Percentiles rank a stretch among this genome's conserved stretches.
phyloP scores from a whole-genome alignment of 2,797 vertebrate genomes.

The Rhinogobio ventralis region DNA sequence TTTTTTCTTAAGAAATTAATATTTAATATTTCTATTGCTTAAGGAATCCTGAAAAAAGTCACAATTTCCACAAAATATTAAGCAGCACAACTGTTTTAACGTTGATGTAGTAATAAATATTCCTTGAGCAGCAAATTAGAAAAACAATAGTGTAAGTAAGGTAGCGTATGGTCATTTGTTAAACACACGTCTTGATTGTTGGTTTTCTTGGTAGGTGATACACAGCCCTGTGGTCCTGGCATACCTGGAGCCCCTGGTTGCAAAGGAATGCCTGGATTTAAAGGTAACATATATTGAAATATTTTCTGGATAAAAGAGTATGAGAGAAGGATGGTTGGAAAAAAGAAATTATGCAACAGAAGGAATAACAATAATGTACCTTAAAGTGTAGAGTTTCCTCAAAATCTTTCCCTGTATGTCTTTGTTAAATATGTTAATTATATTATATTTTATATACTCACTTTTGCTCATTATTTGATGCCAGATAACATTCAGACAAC shows the following conservation, averaged over 20 bases:
- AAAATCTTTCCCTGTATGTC: background rate
- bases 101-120: background rate
- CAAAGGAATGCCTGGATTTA: constrained; percentile 70
- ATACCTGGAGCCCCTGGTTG: constrained; percentile 67
- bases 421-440: background rate
- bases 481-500: background rate
- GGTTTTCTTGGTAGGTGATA: constrained; percentile 68
- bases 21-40: too few species aligned
- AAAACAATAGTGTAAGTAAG: background rate
- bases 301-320: background rate
- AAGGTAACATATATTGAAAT: constrained; percentile 59
- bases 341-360: background rate
- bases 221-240: constrained; percentile 61
- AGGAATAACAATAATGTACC: background rate
- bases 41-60: background rate
- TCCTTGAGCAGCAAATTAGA: background rate
- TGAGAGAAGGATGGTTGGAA: background rate
- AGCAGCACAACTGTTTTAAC: background rate
- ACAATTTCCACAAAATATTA: background rate
- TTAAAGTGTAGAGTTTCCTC: background rate
- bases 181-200: background rate
- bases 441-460: background rate
- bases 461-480: background rate
- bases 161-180: background rate
- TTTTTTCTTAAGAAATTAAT: background rate